Base-by-base conservation (phyloP, 2,888 invertebrate genomes). In the Drosophila mulleri region DNA sequence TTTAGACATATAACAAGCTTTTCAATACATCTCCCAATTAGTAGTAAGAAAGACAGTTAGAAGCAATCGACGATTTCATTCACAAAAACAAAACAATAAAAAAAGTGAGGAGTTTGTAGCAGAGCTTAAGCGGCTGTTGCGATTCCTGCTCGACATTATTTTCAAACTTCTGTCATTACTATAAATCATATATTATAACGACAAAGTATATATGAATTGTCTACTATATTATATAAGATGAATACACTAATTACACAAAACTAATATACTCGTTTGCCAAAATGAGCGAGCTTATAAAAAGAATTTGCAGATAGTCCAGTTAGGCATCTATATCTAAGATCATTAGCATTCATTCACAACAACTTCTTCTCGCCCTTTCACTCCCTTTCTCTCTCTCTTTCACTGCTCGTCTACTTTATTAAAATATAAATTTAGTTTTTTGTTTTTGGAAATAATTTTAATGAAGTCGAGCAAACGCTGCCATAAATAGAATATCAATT, bases 401-500 rank as follows among this genome's bases (percentile, higher is more conserved):
- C 23, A 16, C n/a, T 53, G 58, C 35, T 8, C n/a, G 42, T 57
- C 39, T 53, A 41, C 41, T 52, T 23, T 57, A 60, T 69, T 72
- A 73, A 58, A 74, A 71, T 81, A 69, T 70, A 59, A 59, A 80
- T 76, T 66, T 76, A 42, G 65, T 59, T 75, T 47, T 44, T 67
- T 37, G 12, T 45, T 70, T 70, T 37, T 60, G 60, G 61, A 78
- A 80, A 71, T 70, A 70, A 63, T 73, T 85, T 84, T 88, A 86
- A 86, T 86, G 85, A 88, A 88, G 82, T 82, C 72, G 52, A 60
- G 68, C 63, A 61, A 65, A 48, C 45, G 61, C 64, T 52, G 65
- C 70, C 78, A 69, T 77, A 89, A 87, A 87, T 87, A 87, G 87
- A 89, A 87, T 84, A 83, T 89, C 80, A 84, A 86, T 87, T 87